Evolutionary conservation across 2,113 vertebrate genomes (phyloP).

Genomic region (Cryptomyrus ogoouensis): DNA sequence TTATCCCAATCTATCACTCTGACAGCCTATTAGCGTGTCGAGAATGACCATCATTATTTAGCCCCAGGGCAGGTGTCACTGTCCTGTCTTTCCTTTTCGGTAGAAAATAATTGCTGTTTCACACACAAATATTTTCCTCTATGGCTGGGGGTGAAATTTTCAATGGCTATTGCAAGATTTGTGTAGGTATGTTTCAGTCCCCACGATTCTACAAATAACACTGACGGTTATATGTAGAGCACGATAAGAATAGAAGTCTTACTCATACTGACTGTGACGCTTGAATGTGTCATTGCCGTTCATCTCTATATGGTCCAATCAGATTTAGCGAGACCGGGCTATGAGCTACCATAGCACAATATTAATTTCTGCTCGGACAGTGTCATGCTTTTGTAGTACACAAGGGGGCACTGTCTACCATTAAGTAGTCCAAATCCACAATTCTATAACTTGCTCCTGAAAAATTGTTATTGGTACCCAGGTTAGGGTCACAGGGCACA

Average conservation of each 20-base stretch:
- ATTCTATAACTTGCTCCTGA: neutral
- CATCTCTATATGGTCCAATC: constrained; percentile 43
- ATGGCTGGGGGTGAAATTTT: neutral
- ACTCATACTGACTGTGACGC: constrained; percentile 51
- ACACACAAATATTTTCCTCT: neutral
- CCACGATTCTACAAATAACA: constrained; percentile 53
- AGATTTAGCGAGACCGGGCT: constrained; percentile 27
- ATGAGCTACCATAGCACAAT: constrained; percentile 3
- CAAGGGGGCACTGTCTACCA: constrained; percentile 30
- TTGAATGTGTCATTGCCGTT: constrained; percentile 43
- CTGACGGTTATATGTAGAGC: constrained; percentile 34
- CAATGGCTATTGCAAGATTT: neutral
- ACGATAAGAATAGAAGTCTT: constrained; percentile 40
- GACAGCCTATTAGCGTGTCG: neutral
- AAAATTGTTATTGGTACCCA: neutral
- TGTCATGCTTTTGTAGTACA: constrained; percentile 32
- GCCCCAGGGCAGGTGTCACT: neutral
- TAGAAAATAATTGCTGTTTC: neutral
- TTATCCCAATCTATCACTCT: neutral
- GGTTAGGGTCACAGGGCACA: neutral
- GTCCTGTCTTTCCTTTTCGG: neutral
- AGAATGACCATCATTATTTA: neutral
- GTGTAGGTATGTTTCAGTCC: neutral
- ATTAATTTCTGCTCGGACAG: neutral
- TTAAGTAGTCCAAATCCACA: neutral